phyloP scores from a whole-genome alignment of 2,113 vertebrate species.

The Thalassoma bifasciatum region DNA sequence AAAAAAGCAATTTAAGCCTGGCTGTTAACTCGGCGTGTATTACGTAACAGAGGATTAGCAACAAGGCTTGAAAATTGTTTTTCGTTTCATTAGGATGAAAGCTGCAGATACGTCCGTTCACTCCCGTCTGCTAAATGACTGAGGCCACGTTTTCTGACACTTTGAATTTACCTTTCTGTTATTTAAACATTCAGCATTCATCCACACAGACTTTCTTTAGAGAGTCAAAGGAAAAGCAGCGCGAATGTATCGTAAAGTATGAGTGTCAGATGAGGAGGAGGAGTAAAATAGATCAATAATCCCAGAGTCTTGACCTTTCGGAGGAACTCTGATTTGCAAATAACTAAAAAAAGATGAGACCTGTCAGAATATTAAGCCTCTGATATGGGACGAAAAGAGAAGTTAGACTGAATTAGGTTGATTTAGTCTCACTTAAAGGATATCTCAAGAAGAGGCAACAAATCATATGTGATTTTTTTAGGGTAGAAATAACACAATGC shows the following conservation, averaged over 20 bases:
- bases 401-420: not conserved
- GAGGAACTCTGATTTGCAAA: slow-evolving; percentile 7
- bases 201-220: not conserved
- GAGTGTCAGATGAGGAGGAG: not conserved
- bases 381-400: not conserved
- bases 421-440: slow-evolving; percentile 12
- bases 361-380: not conserved
- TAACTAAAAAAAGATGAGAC: not conserved
- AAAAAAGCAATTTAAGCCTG: not conserved
- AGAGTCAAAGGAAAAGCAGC: not conserved
- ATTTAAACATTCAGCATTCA: not conserved
- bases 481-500: not conserved
- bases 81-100: not conserved
- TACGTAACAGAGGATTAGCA: not conserved
- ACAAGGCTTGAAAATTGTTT: not conserved
- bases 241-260: slow-evolving; percentile 1
- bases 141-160: not conserved
- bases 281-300: too few species aligned
- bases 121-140: not conserved
- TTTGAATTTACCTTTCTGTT: not conserved
- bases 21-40: not conserved
- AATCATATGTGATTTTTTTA: slow-evolving; percentile 4
- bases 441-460: not conserved
- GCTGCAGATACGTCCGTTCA: not conserved
- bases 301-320: slow-evolving; percentile 4